Evolutionary conservation across 1,140 invertebrate species (phyloP), one percentile per base, ranked within the genome.

Genomic region (Polypedilum pembai): DNA sequence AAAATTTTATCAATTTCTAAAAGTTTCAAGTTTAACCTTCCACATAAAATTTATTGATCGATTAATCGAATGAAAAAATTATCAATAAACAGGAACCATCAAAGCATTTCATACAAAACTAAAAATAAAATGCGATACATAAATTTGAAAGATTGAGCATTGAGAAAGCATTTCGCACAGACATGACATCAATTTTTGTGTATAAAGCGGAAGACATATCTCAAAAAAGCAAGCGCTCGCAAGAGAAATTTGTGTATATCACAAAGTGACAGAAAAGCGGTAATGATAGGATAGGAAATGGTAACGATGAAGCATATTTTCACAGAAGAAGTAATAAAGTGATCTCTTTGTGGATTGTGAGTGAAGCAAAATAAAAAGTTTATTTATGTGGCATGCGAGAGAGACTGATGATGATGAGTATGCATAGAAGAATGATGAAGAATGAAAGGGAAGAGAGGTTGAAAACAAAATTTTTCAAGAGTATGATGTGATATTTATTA

Each of bases 261-360:
- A 56, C 45, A 56, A 56, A 56, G 45, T 33, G 24, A 33, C n/a
- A 3, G 10, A 12, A 69, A 69, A 69, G 65, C 65, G 65, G 65
- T 69, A 69, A 69, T 69, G 65, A 69, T 69, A 21, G 65, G 65
- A 69, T 69, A 69, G 65, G 65, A 69, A 69, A 69, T 69, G 65
- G 65, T 69, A 69, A 69, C 65, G 65, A 69, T 20, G 20, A 69
- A 69, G 65, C 65, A 21, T 69, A 18, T 69, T 69, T 18, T 21
- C 8, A 21, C 24, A 33, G 24, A 33, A 33, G 24, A 33, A 33
- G 24, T 33, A 33, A 33, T 33, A 33, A 33, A 33, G 24, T 33
- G 24, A 33, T 33, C 24, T 33, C 24, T 33, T 33, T 33, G 24
- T 33, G 24, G 24, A 33, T 33, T 33, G 1, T 56, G 45, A 56